These are phyloP conservation scores for Periplaneta americana DNA, from an alignment of 1,140 invertebrate genomes.

Conservation along the genomic window DNA sequence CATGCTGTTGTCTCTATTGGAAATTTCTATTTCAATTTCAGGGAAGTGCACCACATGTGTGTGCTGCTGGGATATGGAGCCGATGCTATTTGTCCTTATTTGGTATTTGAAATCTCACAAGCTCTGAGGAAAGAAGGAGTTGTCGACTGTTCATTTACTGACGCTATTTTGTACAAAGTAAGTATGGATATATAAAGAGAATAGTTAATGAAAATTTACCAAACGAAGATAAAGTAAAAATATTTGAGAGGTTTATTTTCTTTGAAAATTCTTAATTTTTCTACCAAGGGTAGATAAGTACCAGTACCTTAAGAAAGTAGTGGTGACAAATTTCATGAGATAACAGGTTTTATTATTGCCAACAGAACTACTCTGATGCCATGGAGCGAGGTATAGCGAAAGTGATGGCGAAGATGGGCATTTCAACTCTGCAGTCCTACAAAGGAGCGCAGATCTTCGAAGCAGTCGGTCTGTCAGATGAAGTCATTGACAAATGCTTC, in stretches of 20 bases:
- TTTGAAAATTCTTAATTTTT: too few relatives aligned
- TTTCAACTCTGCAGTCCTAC: conserved; percentile 98
- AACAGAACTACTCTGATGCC: conserved; percentile 59
- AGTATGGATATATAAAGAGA: too few relatives aligned
- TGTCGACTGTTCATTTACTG: conserved; percentile 65
- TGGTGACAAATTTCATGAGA: neutral
- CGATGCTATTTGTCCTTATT: conserved; percentile 95
- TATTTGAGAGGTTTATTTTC: too few relatives aligned
- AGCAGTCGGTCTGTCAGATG: conserved; percentile 87
- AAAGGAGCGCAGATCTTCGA: conserved; percentile 99
- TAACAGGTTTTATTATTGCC: neutral
- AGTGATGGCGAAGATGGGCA: conserved; percentile 99
- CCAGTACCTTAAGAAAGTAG: neutral
- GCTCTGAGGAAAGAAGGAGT: conserved; percentile 76
- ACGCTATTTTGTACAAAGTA: conserved; percentile 81
- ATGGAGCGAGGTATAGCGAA: conserved; percentile 80
- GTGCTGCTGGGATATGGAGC: conserved; percentile 95
- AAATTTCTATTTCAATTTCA: neutral
- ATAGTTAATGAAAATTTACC: too few relatives aligned
- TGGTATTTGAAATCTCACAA: conserved; percentile 89
- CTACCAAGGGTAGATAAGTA: neutral
- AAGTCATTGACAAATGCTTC: conserved; percentile 95
- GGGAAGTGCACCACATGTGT: conserved; percentile 95
- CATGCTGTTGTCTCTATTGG: too few relatives aligned
- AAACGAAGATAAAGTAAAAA: too few relatives aligned